Base-by-base conservation (phyloP, 2,888 invertebrate genomes). In the Chrysolina americana region DNA sequence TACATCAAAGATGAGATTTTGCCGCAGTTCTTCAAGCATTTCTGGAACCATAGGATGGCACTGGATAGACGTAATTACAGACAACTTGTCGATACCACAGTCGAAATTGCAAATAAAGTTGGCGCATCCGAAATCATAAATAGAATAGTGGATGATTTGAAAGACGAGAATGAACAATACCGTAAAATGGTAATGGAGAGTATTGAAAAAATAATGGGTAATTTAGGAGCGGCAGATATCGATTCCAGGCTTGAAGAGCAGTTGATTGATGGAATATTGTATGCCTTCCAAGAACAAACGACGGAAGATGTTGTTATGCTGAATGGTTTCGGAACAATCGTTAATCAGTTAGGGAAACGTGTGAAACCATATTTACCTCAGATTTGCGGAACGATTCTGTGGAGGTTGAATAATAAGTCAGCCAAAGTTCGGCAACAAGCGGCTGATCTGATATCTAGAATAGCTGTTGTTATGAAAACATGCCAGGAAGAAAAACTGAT, bases 121-220 rank as follows among this genome's bases (percentile, higher is more conserved):
- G 99, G 99, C n/a, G 97, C 98, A 5, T 98, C 98, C 0, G 99
- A 99, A 91, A 99, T 99, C 78, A 97, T 99, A 76, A 98, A 97
- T 87, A 92, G 99, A 78, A 97, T 99, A 63, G 99, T 99, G 0
- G 99, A 99, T 84, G 99, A 99, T 89, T 89, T 99, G 73, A 99
- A 99, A 89, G 99, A 99, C 87, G 99, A 99, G 89, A 98, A 99
- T 87, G 99, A 99, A 88, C 98, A 98, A 86, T 99, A 99, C 88
- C 92, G 99, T 76, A 99, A 99, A 90, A 99, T 99, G 99, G 99
- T 99, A 3, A 99, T 99, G 98, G 99, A 99, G 88, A 99, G 98
- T 0, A 99, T 99, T 74, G 99, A 99, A 87, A 99, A 99, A 89
- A 98, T 98, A 73, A 96, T 99, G 92, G 97, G 96, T 4, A 98